phyloP scores from a whole-genome alignment of 2,113 vertebrate genomes.

The Gallinago media region DNA sequence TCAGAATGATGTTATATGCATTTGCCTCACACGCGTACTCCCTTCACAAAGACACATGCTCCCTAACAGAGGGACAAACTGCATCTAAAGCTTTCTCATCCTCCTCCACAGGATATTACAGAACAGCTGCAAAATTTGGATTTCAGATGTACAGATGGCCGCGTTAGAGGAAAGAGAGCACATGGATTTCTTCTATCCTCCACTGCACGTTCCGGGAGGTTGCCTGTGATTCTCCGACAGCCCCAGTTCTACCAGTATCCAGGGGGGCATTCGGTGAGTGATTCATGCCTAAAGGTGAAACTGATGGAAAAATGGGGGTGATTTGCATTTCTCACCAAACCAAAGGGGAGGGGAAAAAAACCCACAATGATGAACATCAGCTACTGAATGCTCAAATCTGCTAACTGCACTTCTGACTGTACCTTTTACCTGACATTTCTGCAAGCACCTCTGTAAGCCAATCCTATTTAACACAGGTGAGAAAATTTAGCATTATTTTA shows the following conservation, averaged over 20 bases:
- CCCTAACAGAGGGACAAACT: background rate
- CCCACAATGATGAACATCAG: background rate
- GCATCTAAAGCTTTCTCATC: slow-evolving; percentile 28
- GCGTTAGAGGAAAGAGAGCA: background rate
- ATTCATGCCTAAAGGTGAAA: background rate
- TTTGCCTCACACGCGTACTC: background rate
- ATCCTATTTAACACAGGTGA: background rate
- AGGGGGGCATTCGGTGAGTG: background rate
- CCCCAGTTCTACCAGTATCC: background rate
- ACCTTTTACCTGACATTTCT: background rate
- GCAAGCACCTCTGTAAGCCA: background rate
- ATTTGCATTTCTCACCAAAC: slow-evolving; percentile 33
- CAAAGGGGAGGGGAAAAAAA: background rate
- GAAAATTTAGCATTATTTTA: slow-evolving; percentile 18
- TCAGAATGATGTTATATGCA: background rate
- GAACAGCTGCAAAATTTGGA: slow-evolving; percentile 51
- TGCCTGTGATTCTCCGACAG: background rate
- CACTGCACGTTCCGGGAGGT: background rate
- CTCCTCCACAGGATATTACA: slow-evolving; percentile 10
- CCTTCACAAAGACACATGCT: background rate
- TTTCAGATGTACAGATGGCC: slow-evolving; percentile 23
- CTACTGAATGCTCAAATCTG: background rate
- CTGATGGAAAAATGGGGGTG: background rate
- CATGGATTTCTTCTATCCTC: background rate
- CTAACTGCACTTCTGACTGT: background rate